Evolutionary conservation across 2,888 invertebrate species (phyloP).

Genomic region (Biston stratarius): DNA sequence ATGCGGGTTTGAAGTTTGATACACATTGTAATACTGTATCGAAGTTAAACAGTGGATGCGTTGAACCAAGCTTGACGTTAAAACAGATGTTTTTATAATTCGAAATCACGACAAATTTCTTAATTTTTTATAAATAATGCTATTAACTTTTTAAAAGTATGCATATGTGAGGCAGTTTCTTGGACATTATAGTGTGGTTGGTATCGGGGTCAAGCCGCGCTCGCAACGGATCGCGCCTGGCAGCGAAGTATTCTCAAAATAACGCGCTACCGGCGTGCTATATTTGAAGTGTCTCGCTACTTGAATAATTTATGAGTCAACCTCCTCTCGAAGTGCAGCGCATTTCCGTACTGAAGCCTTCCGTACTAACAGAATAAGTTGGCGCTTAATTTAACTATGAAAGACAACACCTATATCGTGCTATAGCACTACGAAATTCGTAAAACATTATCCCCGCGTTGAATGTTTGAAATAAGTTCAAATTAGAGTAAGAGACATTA

Average conservation of each 20-base stretch:
- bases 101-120: not conserved
- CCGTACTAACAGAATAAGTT: conserved; percentile 62
- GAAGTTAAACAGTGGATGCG: not conserved
- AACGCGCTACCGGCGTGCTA: conserved; percentile 75
- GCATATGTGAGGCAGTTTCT: not conserved
- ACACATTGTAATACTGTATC: not conserved
- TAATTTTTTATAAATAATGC: too few relatives aligned
- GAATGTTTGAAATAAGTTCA: conserved; percentile 20
- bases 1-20: not conserved
- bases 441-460: conserved; percentile 18
- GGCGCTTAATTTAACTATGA: conserved; percentile 58
- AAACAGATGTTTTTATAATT: not conserved
- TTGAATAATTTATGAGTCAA: conserved; percentile 84
- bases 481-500: conserved; percentile 11
- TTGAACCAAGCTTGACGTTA: not conserved
- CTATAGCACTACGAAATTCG: conserved; percentile 15
- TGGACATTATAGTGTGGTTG: conserved; percentile 38
- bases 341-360: conserved; percentile 73
- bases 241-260: conserved; percentile 73
- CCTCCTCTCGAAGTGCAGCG: conserved; percentile 76
- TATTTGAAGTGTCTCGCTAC: conserved; percentile 83
- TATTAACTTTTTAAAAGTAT: not conserved
- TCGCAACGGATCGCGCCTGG: conserved; percentile 50
- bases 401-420: conserved; percentile 37
- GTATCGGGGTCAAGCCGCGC: conserved; percentile 64